phyloP scores from a whole-genome alignment of 2,888 invertebrate genomes.

The Artemia sinica region DNA sequence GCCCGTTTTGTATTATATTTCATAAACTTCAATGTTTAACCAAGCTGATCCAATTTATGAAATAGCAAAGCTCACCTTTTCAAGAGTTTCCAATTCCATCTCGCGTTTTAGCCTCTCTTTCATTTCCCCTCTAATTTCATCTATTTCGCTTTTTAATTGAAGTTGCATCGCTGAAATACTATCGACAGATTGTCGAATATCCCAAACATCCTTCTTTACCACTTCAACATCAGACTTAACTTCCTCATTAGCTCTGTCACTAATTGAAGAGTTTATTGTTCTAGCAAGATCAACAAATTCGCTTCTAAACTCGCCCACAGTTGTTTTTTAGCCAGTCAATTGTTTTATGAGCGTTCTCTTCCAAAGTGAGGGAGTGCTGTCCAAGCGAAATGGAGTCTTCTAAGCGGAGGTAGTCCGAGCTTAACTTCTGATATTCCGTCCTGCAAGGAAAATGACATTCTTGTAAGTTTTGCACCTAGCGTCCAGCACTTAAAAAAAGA shows the following conservation, averaged over 20 bases:
- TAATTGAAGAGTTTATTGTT: not conserved
- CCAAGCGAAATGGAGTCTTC: not conserved
- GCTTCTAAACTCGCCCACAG: not conserved
- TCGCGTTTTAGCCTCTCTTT: too few relatives aligned
- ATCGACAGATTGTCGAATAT: conserved; percentile 10
- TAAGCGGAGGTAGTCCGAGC: conserved; percentile 1
- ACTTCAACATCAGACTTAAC: not conserved
- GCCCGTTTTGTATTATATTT: too few relatives aligned
- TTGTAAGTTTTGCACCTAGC: too few relatives aligned
- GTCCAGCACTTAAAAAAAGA: too few relatives aligned
- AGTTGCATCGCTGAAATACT: too few relatives aligned
- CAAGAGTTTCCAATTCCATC: too few relatives aligned
- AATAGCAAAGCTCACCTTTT: too few relatives aligned
- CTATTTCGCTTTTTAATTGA: too few relatives aligned
- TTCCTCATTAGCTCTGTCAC: not conserved
- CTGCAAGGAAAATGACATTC: not conserved
- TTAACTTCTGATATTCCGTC: conserved; percentile 3
- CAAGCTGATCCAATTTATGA: too few relatives aligned
- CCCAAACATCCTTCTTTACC: not conserved
- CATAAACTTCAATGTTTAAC: too few relatives aligned
- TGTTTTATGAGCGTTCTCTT: conserved; percentile 9
- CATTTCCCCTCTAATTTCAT: too few relatives aligned
- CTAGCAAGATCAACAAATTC: conserved; percentile 7
- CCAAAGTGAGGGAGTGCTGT: conserved; percentile 3
- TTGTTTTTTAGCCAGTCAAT: conserved; percentile 8